These are phyloP conservation scores for Mixornis gularis DNA, from an alignment of 2,113 vertebrate species.

Conservation along the genomic window DNA sequence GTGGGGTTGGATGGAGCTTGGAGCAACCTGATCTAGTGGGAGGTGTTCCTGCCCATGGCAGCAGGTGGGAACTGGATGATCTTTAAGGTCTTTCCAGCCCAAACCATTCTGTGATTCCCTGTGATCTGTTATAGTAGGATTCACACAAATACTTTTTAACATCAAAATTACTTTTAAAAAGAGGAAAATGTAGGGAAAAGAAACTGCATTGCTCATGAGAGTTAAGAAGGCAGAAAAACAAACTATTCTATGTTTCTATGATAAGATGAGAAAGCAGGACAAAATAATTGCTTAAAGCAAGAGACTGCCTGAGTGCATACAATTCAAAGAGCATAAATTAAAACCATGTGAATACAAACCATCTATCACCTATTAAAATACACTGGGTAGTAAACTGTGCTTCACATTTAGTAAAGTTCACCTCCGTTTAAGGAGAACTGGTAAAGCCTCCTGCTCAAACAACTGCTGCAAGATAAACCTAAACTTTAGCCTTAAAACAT, in stretches of 20 bases:
- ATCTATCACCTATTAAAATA: background rate
- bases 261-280: background rate
- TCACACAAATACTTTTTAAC: background rate
- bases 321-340: background rate
- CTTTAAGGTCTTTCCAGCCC: background rate
- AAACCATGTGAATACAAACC: background rate
- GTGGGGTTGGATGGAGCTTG: background rate
- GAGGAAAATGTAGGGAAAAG: background rate
- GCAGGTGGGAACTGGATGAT: background rate
- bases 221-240: background rate
- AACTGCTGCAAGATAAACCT: background rate
- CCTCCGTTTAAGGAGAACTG: background rate
- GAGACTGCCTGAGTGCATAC: background rate
- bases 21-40: background rate
- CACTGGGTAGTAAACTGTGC: background rate
- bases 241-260: background rate
- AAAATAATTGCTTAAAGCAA: background rate
- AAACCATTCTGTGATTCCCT: background rate
- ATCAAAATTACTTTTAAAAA: background rate
- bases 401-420: background rate
- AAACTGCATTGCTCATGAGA: background rate
- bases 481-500: background rate
- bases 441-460: background rate
- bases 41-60: background rate
- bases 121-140: background rate